A percentile compares a stretch with the other conserved stretches of the same genome.
Evolutionary conservation across 2,888 invertebrate genomes (phyloP).

Genomic region (Candidula unifasciata): DNA sequence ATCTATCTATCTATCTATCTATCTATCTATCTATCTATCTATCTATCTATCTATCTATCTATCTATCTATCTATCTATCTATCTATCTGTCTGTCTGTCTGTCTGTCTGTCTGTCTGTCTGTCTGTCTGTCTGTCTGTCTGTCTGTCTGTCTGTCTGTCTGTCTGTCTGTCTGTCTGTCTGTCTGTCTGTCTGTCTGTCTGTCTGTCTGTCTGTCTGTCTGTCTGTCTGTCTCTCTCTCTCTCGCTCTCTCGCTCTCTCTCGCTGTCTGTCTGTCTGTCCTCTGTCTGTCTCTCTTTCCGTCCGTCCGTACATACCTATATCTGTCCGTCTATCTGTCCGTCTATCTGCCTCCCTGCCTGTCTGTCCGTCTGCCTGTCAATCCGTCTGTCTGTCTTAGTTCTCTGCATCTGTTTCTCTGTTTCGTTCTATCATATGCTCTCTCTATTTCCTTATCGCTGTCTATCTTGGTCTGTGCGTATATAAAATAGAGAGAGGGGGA

Average conservation of each 20-base stretch:
- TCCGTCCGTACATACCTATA: neutral
- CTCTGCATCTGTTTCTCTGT: neutral
- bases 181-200: neutral
- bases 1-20: neutral
- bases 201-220: neutral
- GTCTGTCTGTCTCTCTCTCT: neutral
- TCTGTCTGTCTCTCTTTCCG: neutral
- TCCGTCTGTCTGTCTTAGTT: neutral
- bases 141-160: too few relatives aligned
- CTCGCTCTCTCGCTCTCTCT: slow-evolving; percentile 3
- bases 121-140: too few relatives aligned
- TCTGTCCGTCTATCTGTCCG: neutral
- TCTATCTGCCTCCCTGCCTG: neutral
- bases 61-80: neutral
- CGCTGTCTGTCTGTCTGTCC: neutral
- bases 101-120: too few relatives aligned
- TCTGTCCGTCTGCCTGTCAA: neutral
- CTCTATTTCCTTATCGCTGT: neutral
- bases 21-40: neutral
- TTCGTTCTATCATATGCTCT: neutral
- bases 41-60: neutral
- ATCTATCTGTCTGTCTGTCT: too few relatives aligned
- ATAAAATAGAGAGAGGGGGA: too few relatives aligned
- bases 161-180: too few relatives aligned
- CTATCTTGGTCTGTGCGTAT: too few relatives aligned